Evolutionary conservation across 2,797 vertebrate species (phyloP), one percentile per base, ranked within the genome.

Genomic region (Halcyon smyrnensis): DNA sequence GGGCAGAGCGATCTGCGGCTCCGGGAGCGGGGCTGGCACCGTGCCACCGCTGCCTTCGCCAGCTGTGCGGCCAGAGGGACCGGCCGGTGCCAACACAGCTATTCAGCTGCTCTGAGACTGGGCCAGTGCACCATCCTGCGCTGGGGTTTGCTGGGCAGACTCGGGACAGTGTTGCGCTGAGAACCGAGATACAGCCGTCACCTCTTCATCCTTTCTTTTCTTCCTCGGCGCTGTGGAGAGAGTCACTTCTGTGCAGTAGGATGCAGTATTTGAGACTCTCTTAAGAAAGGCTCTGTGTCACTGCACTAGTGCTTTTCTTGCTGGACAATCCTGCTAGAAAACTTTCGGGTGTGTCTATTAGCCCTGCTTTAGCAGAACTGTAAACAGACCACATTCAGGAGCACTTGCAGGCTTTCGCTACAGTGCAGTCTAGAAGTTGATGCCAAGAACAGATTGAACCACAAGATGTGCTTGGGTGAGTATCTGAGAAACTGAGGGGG

Each of bases 31-130:
- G 48, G 53, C 37, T 63, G 79, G 70, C 85, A 51, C 27, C 0
- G 6, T 25, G 41, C 41, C 13, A 0, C 0, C 1, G 82, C 62
- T 32, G 80, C 63, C 32, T 24, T 36, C 19, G 63, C 65, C 54
- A 23, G 73, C 74, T 19, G n/a, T 1, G 32, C 0, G 1, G 30
- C 54, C 50, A 51, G 32, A 18, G 41, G 75, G 57, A 6, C 37
- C 1, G 28, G 30, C 1, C 1, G 1, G 45, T 7, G 63, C 8
- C 2, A 62, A 20, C 1, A 15, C 9, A 48, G 12, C 45, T 43
- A 2, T 53, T 9, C 1, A 16, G 65, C 86, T 39, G 8, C 65
- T 75, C 57, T 3, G 28, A 3, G n/a, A 1, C 9, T 9, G 17
- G 21, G 59, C 63, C 37, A 32, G 43, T 0, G 8, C 32, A 41